Evolutionary conservation across 1,140 invertebrate species (phyloP), one percentile per base, ranked within the genome.

Genomic region (Megalopta genalis): DNA sequence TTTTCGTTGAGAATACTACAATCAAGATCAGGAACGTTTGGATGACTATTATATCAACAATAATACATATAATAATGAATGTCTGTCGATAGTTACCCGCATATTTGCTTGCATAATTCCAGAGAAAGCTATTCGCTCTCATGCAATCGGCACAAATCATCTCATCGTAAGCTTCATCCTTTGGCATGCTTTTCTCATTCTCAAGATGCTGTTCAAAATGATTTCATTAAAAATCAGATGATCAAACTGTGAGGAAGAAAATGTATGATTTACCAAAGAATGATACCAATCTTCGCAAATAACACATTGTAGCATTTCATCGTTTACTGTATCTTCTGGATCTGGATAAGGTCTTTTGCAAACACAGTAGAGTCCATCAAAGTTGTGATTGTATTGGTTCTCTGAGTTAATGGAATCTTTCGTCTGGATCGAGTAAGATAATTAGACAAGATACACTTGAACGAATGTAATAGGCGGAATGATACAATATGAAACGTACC

Each of bases 241-340:
- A 7, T 4, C 4, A 18, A 21, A 21, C 2, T 59, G 25, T 27
- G 3, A 25, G 25, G 14, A 3, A 37, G 5, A 21, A 46, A 12
- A 12, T 12, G 1, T 12, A 60, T 12, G 10, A 6, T 10, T 87
- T 91, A 95, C 94, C 90, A 93, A 93, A 23, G 95, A 94, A 94
- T 99, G 99, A 88, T 96, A 98, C 99, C 99, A 99, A 91, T 99
- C 99, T 92, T 99, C 99, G 93, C 99, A 99, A 69, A 99, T 94
- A 64, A 97, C 94, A 89, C 99, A 99, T 89, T 99, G 99, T 59
- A 99, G 95, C 98, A 99, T 99, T 88, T 97, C 96, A 93, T 99
- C 98, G 71, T 96, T 95, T 54, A 93, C 92, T 23, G 95, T 93
- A 84, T 95, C 94, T 74, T 98, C 97, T 12, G 96, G 95, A 93